These are phyloP conservation scores for Smithornis capensis DNA, from an alignment of 2,113 vertebrate species.

Conservation along the genomic window DNA sequence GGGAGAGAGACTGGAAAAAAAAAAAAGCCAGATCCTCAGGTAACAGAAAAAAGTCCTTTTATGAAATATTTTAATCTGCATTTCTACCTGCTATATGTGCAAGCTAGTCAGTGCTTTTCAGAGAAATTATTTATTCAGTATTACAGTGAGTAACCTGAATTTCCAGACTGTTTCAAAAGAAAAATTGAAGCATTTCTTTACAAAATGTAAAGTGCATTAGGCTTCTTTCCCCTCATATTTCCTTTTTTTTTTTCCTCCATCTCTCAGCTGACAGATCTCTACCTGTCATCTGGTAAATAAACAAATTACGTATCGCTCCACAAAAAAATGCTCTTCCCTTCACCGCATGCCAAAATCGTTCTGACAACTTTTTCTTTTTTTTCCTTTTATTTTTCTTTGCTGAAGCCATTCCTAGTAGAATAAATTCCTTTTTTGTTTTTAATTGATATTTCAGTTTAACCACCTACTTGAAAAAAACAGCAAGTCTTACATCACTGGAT, in stretches of 20 bases:
- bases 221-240: background rate
- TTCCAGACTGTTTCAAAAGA: constrained; percentile 38
- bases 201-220: background rate
- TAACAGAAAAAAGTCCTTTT: constrained; percentile 22
- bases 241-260: background rate
- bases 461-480: background rate
- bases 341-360: background rate
- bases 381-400: background rate
- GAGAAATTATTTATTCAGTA: constrained; percentile 46
- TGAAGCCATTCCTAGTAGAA: background rate
- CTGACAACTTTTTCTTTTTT: background rate
- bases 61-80: background rate
- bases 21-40: background rate
- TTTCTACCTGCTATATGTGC: background rate
- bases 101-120: background rate
- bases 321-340: background rate
- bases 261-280: background rate
- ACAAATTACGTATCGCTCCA: background rate
- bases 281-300: constrained; percentile 15
- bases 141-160: constrained; percentile 52
- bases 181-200: background rate
- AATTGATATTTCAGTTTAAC: background rate
- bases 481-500: background rate
- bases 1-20: background rate
- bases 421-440: background rate